Conservation (phyloP, 2,888 invertebrate genomes). For the Ophraella communa region DNA sequence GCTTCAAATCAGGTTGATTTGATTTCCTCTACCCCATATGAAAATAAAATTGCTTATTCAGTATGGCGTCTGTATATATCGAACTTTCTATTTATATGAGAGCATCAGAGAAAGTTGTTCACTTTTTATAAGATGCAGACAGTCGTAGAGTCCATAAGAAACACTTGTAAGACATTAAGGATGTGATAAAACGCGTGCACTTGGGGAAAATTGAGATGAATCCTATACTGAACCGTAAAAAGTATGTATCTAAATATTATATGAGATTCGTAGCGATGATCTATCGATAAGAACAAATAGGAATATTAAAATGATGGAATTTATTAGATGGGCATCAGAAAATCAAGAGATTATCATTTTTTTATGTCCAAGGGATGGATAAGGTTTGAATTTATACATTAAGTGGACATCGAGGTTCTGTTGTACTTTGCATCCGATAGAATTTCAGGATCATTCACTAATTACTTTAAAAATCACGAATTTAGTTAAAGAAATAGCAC, state of each 20-base stretch:
- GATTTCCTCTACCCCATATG: slow-evolving; percentile 52
- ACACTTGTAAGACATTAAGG: slow-evolving; percentile 51
- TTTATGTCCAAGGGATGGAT: too few relatives aligned
- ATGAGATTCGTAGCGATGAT: neutral
- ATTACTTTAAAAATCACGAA: too few relatives aligned
- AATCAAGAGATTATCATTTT: too few relatives aligned
- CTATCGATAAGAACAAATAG: neutral
- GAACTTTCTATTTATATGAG: slow-evolving; percentile 25
- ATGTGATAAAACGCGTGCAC: slow-evolving; percentile 51
- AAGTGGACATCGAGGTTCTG: too few relatives aligned
- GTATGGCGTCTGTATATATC: slow-evolving; percentile 39
- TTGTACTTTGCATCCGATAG: too few relatives aligned
- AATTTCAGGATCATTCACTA: too few relatives aligned
- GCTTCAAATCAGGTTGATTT: slow-evolving; percentile 52
- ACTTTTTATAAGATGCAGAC: slow-evolving; percentile 39
- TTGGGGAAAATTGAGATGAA: slow-evolving; percentile 42
- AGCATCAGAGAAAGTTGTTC: slow-evolving; percentile 22
- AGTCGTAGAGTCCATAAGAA: slow-evolving; percentile 47
- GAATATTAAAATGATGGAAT: neutral
- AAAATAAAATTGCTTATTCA: slow-evolving; percentile 54
- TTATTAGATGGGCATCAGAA: neutral
- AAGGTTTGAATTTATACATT: too few relatives aligned
- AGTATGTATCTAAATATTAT: slow-evolving; percentile 4
- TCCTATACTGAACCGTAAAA: slow-evolving; percentile 20
- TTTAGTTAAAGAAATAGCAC: too few relatives aligned